Base-by-base conservation (phyloP, 2,888 invertebrate species). In the Caenorhabditis sinica region DNA sequence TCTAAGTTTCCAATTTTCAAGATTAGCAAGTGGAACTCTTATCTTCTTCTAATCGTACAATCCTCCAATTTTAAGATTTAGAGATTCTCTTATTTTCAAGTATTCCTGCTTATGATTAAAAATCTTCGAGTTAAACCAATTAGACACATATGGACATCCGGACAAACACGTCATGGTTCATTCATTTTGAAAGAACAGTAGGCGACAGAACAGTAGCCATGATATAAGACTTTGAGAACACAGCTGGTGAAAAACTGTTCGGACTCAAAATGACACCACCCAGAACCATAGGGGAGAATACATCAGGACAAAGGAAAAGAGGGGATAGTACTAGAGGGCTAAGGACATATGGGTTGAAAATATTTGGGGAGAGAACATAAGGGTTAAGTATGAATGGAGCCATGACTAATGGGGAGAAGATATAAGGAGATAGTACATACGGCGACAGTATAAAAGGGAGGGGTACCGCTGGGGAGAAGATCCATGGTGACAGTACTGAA, bases 171-270 rank as follows among this genome's bases (percentile, higher is more conserved):
- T n/a, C n/a, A n/a, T n/a, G n/a, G n/a, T n/a, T n/a, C 13, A 15
- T 36, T 40, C 23, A 36, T 40, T 72, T 40, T 68, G 86, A 86
- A 20, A 90, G 84, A 51, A 89, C 86, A 15, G 89, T 85, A 33
- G 91, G 91, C 13, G 90, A 90, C 2, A 91, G 81, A 8, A 91
- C 88, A 23, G 76, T 82, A 9, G 90, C 91, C 89, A 90, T 90
- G 5, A 90, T 69, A 53, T 77, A 65, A 25, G 85, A 84, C 43
- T 90, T 89, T 1, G 91, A 90, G 15, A 91, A 81, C 28, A 91
- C 83, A 1, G 90, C 87, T 15, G 91, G 91, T 15, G 90, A 90
- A 25, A 87, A 87, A 20, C 90, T 90, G 40, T 77, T 79, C 0
- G 91, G 91, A 15, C 90, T 90, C 20, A 91, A 72, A 23, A 91